These are phyloP conservation scores for Drosophila varians DNA, from an alignment of 1,140 invertebrate genomes.

Conservation along the genomic window DNA sequence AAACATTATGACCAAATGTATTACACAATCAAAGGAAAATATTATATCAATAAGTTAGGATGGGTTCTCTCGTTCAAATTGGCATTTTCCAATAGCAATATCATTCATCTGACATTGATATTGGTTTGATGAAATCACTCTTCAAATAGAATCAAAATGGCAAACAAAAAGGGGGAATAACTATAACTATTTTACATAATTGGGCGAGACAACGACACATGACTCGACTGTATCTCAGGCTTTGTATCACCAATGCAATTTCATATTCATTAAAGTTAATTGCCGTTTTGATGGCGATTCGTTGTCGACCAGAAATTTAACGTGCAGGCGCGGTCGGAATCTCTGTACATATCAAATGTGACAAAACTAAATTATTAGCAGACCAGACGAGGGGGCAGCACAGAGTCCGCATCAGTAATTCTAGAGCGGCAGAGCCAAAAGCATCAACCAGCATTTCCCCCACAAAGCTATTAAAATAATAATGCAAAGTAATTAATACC, in stretches of 20 bases:
- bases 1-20: neutral
- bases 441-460: conserved; percentile 32
- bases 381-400: neutral
- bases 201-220: conserved; percentile 25
- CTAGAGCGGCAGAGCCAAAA: conserved; percentile 5
- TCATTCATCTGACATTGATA: conserved; percentile 49
- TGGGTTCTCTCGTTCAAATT: neutral
- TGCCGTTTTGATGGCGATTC: conserved; percentile 38
- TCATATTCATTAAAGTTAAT: conserved; percentile 71
- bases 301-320: conserved; percentile 15
- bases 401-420: conserved; percentile 18
- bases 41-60: neutral
- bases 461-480: conserved; percentile 65
- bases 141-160: neutral
- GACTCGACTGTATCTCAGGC: conserved; percentile 24
- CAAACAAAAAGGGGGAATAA: conserved; percentile 11
- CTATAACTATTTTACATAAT: conserved; percentile 52
- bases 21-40: neutral
- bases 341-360: conserved; percentile 32
- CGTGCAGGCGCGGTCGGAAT: conserved; percentile 34
- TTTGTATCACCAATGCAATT: conserved; percentile 51
- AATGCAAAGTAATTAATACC: conserved; percentile 76
- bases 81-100: conserved; percentile 1
- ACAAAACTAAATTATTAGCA: conserved; percentile 29
- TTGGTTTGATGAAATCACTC: conserved; percentile 31